These are phyloP conservation scores for Papilio gigon DNA, from an alignment of 2,888 invertebrate species.

Conservation along the genomic window DNA sequence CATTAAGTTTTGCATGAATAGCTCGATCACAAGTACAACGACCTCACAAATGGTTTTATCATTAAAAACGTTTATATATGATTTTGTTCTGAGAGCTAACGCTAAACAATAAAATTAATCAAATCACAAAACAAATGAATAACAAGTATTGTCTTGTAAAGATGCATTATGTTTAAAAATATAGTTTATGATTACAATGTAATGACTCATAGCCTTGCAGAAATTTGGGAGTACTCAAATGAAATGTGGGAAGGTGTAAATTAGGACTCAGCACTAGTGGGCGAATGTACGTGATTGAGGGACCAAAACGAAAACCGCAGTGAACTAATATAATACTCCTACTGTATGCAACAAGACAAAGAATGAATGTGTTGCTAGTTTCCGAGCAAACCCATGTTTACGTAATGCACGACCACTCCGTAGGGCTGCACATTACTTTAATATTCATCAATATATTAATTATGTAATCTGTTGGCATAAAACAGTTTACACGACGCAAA, in stretches of 20 bases:
- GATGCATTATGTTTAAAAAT: neutral
- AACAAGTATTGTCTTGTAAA: neutral
- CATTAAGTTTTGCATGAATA: constrained; percentile 13
- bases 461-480: constrained; percentile 27
- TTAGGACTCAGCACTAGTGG: constrained; percentile 43
- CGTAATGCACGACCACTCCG: constrained; percentile 60
- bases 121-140: neutral
- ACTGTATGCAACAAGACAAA: constrained; percentile 61
- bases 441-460: constrained; percentile 32
- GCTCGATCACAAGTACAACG: constrained; percentile 4
- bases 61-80: neutral
- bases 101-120: neutral
- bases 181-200: neutral
- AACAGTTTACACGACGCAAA: constrained; percentile 17
- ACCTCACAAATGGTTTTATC: constrained; percentile 3
- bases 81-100: neutral
- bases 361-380: constrained; percentile 77
- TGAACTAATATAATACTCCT: constrained; percentile 26
- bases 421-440: constrained; percentile 57
- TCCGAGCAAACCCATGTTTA: constrained; percentile 68
- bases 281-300: constrained; percentile 46
- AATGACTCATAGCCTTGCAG: constrained; percentile 17
- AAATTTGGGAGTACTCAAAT: constrained; percentile 13
- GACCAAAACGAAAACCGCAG: neutral
- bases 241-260: constrained; percentile 34